Evolutionary conservation across 2,888 invertebrate species (phyloP), one percentile per base, ranked within the genome.

Genomic region (Himalopsyche anomala): DNA sequence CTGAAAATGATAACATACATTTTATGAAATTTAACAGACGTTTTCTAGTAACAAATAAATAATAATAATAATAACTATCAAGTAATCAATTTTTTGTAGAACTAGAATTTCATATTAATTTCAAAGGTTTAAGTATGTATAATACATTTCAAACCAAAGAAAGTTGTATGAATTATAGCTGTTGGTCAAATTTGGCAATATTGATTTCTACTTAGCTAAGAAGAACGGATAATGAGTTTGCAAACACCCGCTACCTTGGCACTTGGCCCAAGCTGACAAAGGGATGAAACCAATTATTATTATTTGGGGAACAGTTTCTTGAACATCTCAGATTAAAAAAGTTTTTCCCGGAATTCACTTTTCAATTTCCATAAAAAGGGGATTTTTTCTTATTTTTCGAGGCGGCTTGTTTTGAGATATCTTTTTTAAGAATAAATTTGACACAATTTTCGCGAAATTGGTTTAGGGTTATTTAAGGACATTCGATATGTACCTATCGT

Each of bases 231-330:
- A 62, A 62, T 62, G 62, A 62, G 62, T 62, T 62, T 62, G n/a
- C 62, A 28, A 62, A 62, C 62, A 62, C 62, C 62, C 62, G 62
- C 19, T 62, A 62, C 62, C 62, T 62, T 62, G 62, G 62, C 62
- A 62, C 62, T 62, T 62, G 62, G 62, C 19, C 62, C 62, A 62
- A 28, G 19, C 62, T 62, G 62, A 62, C 62, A 62, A 62, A 62
- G 62, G 62, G 62, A 62, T 62, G 62, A 62, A 62, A 62, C 62
- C 62, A 62, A 62, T 62, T 62, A 62, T 62, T 62, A 62, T 62
- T 62, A 62, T 62, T 62, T 62, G 62, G 62, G 62, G 62, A 62
- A 62, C 62, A 62, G 19, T 62, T 62, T 62, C 62, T 62, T 62
- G 62, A 62, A 62, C 62, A 62, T 62, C 28, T 62, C 62, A 62